Percentiles rank a stretch among this genome's conserved stretches.
phyloP scores from a whole-genome alignment of 2,797 vertebrate species.

The Anguilla anguilla region DNA sequence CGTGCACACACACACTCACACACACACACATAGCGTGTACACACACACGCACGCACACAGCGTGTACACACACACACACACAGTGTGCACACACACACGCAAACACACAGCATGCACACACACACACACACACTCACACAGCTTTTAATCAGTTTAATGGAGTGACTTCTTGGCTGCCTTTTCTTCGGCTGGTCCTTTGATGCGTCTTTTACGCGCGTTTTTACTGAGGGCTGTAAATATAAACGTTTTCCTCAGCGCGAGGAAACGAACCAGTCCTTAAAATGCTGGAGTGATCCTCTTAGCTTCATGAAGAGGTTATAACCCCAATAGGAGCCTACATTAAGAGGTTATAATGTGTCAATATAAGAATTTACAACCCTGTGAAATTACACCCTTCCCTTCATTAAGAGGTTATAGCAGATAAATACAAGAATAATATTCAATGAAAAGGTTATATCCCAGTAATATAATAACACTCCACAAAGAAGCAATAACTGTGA shows the following conservation, averaged over 20 bases:
- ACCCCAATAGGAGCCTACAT: neutral
- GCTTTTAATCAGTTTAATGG: constrained; percentile 24
- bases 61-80: neutral
- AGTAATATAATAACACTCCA: neutral
- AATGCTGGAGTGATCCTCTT: neutral
- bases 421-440: neutral
- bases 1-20: neutral
- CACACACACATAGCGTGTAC: neutral
- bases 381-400: neutral
- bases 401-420: neutral
- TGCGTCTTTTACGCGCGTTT: neutral
- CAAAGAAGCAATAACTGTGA: neutral
- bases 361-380: too few relatives aligned
- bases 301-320: neutral
- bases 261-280: neutral
- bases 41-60: too few relatives aligned
- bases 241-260: neutral
- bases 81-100: too few relatives aligned
- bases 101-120: neutral
- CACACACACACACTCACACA: neutral
- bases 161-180: neutral
- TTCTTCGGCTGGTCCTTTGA: neutral
- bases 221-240: neutral
- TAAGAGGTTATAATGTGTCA: neutral
- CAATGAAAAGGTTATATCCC: too few relatives aligned